Evolutionary conservation across 1,140 invertebrate genomes (phyloP).

Genomic region (Drosophila novamexicana): DNA sequence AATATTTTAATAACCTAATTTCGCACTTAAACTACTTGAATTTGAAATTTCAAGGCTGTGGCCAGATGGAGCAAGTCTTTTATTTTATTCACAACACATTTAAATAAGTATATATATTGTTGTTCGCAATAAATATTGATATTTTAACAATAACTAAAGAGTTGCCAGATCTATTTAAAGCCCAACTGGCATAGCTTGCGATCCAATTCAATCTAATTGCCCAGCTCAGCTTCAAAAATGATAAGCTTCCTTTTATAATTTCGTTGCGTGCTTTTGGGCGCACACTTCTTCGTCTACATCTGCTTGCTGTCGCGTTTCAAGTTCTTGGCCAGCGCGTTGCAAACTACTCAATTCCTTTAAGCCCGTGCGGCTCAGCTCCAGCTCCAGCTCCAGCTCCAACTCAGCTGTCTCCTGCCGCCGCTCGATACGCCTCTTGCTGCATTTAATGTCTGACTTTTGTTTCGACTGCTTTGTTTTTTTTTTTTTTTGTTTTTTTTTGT

Average conservation of each 20-base stretch:
- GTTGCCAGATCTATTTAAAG: background rate
- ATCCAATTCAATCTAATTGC: no score
- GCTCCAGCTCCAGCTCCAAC: background rate
- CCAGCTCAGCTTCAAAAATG: background rate
- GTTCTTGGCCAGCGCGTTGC: background rate
- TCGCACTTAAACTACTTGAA: no score
- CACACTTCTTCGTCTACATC: no score
- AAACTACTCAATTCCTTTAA: slow-evolving; percentile 13
- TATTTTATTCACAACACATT: no score
- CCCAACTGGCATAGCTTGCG: background rate
- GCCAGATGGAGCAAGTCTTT: no score
- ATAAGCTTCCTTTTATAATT: background rate
- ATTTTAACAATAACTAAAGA: background rate
- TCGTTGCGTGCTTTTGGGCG: background rate
- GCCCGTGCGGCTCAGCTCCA: slow-evolving; percentile 7
- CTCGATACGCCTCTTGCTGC: background rate
- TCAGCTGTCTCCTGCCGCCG: background rate
- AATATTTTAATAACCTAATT: no score
- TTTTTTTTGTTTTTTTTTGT: slow-evolving; percentile 24
- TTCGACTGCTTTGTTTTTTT: slow-evolving; percentile 33
- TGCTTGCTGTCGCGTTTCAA: background rate
- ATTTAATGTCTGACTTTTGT: slow-evolving; percentile 55
- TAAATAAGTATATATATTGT: no score
- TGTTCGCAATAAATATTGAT: no score
- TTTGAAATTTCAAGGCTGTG: no score